These are phyloP conservation scores for Mizuhopecten yessoensis DNA, from an alignment of 1,140 invertebrate genomes.

Conservation along the genomic window DNA sequence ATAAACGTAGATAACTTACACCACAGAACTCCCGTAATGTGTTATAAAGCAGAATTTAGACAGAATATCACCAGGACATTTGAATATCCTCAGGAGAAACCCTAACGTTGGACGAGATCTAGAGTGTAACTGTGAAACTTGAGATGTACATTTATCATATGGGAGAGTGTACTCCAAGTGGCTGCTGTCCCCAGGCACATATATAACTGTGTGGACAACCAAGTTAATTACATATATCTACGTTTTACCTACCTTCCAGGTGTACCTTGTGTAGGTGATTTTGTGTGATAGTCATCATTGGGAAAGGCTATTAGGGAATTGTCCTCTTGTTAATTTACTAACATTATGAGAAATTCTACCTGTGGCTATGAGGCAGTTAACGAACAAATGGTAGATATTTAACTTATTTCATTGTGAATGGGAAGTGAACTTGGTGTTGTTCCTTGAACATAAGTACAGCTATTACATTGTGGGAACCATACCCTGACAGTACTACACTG, in stretches of 20 bases:
- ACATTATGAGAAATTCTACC: slow-evolving; percentile 39
- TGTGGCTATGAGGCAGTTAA: neutral
- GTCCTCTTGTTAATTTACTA: neutral
- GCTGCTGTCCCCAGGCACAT: neutral
- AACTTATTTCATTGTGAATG: neutral
- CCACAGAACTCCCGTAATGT: neutral
- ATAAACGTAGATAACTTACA: neutral
- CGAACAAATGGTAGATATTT: too few species aligned
- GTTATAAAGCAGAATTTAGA: neutral
- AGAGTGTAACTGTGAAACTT: neutral
- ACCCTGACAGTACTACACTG: too few species aligned
- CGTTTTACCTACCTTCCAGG: neutral
- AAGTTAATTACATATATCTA: slow-evolving; percentile 29
- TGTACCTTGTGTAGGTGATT: neutral
- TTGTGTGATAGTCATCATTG: neutral
- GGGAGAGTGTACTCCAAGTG: neutral
- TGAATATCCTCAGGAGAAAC: neutral
- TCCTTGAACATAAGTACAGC: neutral
- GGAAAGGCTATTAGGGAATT: neutral
- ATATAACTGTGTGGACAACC: neutral
- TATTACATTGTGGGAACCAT: too few species aligned
- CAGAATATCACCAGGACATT: neutral
- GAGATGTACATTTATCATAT: slow-evolving; percentile 10
- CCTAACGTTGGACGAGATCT: neutral
- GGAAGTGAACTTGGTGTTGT: neutral